phyloP scores from a whole-genome alignment of 2,888 invertebrate species.

The Scotopteryx bipunctaria region DNA sequence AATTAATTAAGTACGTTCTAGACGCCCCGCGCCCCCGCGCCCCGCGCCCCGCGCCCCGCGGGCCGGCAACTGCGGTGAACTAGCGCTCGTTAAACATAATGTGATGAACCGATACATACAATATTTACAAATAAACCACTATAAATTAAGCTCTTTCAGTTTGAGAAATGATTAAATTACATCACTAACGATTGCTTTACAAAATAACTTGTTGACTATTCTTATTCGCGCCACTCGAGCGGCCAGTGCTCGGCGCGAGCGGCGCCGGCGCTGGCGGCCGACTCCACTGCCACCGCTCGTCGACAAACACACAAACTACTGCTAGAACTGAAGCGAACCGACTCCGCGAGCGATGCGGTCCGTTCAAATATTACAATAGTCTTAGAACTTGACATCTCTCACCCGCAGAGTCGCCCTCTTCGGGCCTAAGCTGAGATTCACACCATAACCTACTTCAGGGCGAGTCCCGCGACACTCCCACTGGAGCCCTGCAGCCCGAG shows the following conservation, averaged over 20 bases:
- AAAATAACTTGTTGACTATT: constrained; percentile 34
- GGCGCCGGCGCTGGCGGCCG: too few relatives aligned
- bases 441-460: constrained; percentile 18
- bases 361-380: too few relatives aligned
- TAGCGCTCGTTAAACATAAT: constrained; percentile 18
- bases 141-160: constrained; percentile 75
- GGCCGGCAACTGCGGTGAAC: constrained; percentile 53
- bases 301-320: constrained; percentile 6
- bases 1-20: constrained; percentile 49
- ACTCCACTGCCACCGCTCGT: not conserved
- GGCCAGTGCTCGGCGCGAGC: too few relatives aligned
- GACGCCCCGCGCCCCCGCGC: constrained; percentile 20
- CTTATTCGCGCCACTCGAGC: constrained; percentile 22
- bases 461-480: constrained; percentile 4
- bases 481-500: constrained; percentile 3
- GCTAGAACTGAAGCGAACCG: constrained; percentile 7
- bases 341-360: constrained; percentile 11
- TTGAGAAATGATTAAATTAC: constrained; percentile 67
- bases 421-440: constrained; percentile 22
- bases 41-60: constrained; percentile 27
- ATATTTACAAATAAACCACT: constrained; percentile 77
- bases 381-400: too few relatives aligned
- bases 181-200: constrained; percentile 64
- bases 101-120: constrained; percentile 62
- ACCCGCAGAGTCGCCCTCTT: constrained; percentile 21